Percentiles rank a stretch among this genome's conserved stretches.
Conservation (phyloP, 1,140 invertebrate species). For the Cyphomyrmex costatus region DNA sequence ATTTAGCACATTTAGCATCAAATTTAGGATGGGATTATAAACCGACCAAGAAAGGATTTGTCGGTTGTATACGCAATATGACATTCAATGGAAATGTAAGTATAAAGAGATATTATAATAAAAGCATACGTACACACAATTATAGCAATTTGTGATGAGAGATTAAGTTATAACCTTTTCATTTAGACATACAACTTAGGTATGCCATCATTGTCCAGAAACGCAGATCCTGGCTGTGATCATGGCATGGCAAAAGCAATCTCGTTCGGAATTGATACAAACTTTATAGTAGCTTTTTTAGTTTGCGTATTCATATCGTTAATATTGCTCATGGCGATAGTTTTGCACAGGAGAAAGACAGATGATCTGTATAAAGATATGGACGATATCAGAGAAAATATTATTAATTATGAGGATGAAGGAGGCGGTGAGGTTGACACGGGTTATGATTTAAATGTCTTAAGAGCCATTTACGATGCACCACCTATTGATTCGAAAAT, state of each 20-base stretch:
- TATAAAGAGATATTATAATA: not conserved
- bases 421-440: slow-evolving; percentile 98
- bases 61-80: slow-evolving; percentile 95
- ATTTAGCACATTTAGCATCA: slow-evolving; percentile 88
- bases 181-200: slow-evolving; percentile 92
- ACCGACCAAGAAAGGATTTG: slow-evolving; percentile 90
- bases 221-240: slow-evolving; percentile 91
- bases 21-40: slow-evolving; percentile 89
- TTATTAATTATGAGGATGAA: slow-evolving; percentile 99
- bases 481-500: slow-evolving; percentile 87
- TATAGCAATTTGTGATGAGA: not conserved
- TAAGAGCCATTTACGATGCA: slow-evolving; percentile 90
- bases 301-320: slow-evolving; percentile 93
- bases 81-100: slow-evolving; percentile 92
- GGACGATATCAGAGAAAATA: slow-evolving; percentile 98
- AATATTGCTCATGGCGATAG: slow-evolving; percentile 94
- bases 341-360: slow-evolving; percentile 93
- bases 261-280: slow-evolving; percentile 93
- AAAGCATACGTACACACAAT: not conserved
- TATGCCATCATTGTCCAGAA: slow-evolving; percentile 89
- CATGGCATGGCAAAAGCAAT: slow-evolving; percentile 90
- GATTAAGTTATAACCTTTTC: not conserved
- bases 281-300: slow-evolving; percentile 94
- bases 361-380: slow-evolving; percentile 97
- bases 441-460: slow-evolving; percentile 96